Conservation (phyloP, 1,140 invertebrate species). For the Arctopsyche grandis region DNA sequence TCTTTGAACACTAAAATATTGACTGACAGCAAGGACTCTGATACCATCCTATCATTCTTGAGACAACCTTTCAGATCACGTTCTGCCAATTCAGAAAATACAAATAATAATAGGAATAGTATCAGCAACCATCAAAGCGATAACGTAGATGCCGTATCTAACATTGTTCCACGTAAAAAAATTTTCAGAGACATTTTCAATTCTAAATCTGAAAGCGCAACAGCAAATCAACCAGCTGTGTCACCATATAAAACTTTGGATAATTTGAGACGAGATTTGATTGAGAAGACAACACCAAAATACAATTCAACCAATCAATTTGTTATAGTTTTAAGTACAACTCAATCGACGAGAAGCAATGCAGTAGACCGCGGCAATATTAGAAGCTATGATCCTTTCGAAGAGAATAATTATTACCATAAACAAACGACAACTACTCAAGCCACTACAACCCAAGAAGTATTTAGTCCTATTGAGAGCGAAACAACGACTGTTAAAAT, state of each 20-base stretch:
- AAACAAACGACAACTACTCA: conserved; percentile 39
- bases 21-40: conserved; percentile 46
- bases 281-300: conserved; percentile 41
- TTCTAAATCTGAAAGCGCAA: conserved; percentile 46
- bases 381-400: conserved; percentile 33
- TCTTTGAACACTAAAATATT: conserved; percentile 38
- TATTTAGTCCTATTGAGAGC: neutral
- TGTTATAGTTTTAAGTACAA: conserved; percentile 32
- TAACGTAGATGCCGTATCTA: conserved; percentile 48
- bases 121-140: conserved; percentile 47
- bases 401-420: conserved; percentile 20
- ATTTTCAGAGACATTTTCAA: conserved; percentile 47
- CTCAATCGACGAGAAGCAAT: conserved; percentile 44
- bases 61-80: conserved; percentile 39
- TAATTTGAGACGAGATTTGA: conserved; percentile 57
- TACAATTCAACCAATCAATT: conserved; percentile 40
- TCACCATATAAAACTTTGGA: conserved; percentile 61
- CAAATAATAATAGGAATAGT: conserved; percentile 33
- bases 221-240: conserved; percentile 56
- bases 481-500: conserved; percentile 1
- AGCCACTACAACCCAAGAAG: neutral
- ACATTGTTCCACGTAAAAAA: conserved; percentile 48
- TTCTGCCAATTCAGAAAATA: neutral
- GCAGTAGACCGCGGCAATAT: conserved; percentile 28
- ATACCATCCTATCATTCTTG: conserved; percentile 50